Evolutionary conservation across 2,113 vertebrate species (phyloP).

Genomic region (Labrus mixtus): DNA sequence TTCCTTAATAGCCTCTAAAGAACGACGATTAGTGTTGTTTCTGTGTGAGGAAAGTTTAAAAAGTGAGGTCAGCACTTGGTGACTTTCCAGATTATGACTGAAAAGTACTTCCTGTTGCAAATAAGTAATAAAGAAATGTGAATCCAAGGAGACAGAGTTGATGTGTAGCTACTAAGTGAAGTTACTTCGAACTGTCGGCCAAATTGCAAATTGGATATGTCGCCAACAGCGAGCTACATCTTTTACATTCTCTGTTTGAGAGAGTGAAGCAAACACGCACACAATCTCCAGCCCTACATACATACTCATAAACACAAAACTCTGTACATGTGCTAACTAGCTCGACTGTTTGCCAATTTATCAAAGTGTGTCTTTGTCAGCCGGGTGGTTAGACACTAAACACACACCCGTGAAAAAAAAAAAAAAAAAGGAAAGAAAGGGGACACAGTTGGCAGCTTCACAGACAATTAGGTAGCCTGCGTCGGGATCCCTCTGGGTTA

Average conservation of each 20-base stretch:
- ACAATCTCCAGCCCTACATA: background rate
- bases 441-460: constrained; percentile 89
- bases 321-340: constrained; percentile 86
- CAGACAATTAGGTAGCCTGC: constrained; percentile 84
- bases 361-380: constrained; percentile 92
- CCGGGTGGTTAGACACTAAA: constrained; percentile 91
- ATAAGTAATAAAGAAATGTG: background rate
- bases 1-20: too few relatives aligned
- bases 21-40: too few relatives aligned
- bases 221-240: constrained; percentile 28
- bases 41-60: too few relatives aligned
- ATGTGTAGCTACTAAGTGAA: constrained; percentile 7
- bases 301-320: constrained; percentile 15
- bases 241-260: constrained; percentile 26
- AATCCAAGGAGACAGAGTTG: background rate
- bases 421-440: constrained; percentile 12
- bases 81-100: too few relatives aligned
- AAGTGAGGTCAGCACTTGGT: too few relatives aligned
- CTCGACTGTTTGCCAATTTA: constrained; percentile 92
- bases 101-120: background rate
- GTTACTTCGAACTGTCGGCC: constrained; percentile 37
- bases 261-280: constrained; percentile 12
- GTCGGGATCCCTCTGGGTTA: constrained; percentile 63
- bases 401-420: constrained; percentile 68
- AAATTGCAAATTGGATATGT: constrained; percentile 34